Evolutionary conservation across 2,113 vertebrate genomes (phyloP).

Genomic region (Butorides virescens): DNA sequence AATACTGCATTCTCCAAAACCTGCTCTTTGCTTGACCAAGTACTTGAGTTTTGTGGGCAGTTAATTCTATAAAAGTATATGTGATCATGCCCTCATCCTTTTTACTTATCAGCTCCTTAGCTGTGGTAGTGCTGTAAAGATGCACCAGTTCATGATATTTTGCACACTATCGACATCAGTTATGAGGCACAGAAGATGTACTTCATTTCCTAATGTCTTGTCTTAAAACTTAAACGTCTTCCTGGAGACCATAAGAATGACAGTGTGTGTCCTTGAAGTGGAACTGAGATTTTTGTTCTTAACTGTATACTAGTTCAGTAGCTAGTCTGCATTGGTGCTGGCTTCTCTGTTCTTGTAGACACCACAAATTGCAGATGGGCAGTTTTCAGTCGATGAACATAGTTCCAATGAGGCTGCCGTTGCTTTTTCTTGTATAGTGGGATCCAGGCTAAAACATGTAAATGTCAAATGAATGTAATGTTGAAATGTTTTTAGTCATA

Average conservation of each 20-base stretch:
- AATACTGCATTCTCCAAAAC: background rate
- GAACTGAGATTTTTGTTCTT: background rate
- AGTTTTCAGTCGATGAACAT: fast-evolving
- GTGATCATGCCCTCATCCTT: background rate
- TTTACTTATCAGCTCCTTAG: background rate
- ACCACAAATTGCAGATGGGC: background rate
- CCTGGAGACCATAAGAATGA: background rate
- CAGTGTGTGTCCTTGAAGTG: background rate
- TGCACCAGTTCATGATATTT: background rate
- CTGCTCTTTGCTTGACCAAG: background rate
- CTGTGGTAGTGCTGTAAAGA: background rate
- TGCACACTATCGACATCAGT: background rate
- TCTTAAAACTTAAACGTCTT: background rate
- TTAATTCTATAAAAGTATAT: background rate
- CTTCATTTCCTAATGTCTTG: background rate
- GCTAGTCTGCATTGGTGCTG: background rate
- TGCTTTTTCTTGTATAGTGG: background rate
- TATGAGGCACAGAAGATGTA: background rate
- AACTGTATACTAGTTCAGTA: background rate
- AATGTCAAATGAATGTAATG: background rate
- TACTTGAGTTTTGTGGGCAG: background rate
- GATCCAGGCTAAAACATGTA: background rate
- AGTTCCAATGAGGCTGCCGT: background rate
- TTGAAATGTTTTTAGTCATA: background rate
- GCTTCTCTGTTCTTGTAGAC: background rate